A percentile compares a stretch with the other conserved stretches of the same genome.
Conservation (phyloP, 2,888 invertebrate genomes). For the Rhaphigaster nebulosa region DNA sequence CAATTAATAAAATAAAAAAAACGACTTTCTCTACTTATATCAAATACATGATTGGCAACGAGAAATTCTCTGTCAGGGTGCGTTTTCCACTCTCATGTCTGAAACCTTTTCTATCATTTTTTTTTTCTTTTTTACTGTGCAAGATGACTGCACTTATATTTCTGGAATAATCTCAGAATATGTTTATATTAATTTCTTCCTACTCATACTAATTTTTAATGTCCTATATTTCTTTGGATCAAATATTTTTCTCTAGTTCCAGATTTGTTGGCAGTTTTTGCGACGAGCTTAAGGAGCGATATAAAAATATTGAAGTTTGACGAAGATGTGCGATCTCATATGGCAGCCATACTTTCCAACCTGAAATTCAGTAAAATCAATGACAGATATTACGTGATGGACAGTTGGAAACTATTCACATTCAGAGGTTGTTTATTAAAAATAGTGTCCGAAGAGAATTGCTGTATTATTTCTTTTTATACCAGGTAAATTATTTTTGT, state of each 20-base stretch:
- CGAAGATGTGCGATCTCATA: background rate
- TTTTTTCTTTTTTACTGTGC: no score
- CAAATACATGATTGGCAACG: no score
- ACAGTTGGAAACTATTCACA: background rate
- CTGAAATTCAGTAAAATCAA: conserved; percentile 21
- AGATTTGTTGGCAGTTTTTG: conserved; percentile 8
- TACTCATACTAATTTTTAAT: background rate
- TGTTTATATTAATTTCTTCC: background rate
- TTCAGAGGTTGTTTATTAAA: background rate
- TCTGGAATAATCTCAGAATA: background rate
- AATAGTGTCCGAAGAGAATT: background rate
- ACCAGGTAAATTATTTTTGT: conserved; percentile 3
- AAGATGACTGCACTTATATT: background rate
- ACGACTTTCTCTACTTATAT: no score
- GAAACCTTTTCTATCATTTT: no score
- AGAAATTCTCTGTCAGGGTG: no score
- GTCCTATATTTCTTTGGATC: background rate
- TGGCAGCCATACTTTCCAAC: background rate
- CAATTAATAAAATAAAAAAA: no score
- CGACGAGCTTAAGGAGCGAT: background rate
- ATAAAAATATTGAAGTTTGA: conserved; percentile 19
- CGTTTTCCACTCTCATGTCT: no score
- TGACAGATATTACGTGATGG: background rate
- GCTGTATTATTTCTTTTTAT: background rate
- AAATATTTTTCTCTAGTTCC: background rate